Percentiles rank a stretch among this genome's conserved stretches.
Evolutionary conservation across 2,888 invertebrate species (phyloP).

Genomic region (Sesia apiformis): DNA sequence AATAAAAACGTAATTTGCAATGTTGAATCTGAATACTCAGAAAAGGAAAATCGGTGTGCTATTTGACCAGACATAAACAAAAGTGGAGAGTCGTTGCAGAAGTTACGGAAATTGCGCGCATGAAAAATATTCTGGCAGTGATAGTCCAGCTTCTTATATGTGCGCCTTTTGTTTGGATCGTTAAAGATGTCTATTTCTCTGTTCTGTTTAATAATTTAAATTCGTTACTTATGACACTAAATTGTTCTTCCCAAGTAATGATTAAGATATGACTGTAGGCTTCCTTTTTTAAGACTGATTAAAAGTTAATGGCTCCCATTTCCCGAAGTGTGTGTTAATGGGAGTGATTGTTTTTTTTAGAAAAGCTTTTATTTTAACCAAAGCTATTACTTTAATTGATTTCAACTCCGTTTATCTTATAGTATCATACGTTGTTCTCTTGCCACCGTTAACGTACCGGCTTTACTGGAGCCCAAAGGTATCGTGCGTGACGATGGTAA

Average conservation of each 20-base stretch:
- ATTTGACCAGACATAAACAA: conserved; percentile 15
- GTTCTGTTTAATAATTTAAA: not conserved
- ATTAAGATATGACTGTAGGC: not conserved
- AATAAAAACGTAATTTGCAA: conserved; percentile 8
- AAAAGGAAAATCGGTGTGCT: conserved; percentile 12
- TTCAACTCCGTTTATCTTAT: no score
- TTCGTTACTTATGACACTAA: not conserved
- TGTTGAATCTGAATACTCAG: conserved; percentile 16
- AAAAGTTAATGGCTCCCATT: conserved; percentile 6
- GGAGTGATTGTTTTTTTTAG: conserved; percentile 7
- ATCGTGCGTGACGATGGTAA: no score
- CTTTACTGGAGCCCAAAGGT: no score
- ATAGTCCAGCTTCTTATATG: conserved; percentile 10
- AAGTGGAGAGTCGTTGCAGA: conserved; percentile 13
- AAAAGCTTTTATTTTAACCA: not conserved
- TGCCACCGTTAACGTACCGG: no score
- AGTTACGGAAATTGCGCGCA: conserved; percentile 14
- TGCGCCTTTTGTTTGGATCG: conserved; percentile 5
- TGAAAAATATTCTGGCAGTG: conserved; percentile 2
- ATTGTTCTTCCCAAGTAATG: not conserved
- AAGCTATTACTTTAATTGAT: no score
- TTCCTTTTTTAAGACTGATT: not conserved
- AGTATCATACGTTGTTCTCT: no score
- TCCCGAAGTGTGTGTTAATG: conserved; percentile 5
- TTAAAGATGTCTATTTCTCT: conserved; percentile 2